Base-by-base conservation (phyloP, 2,888 invertebrate species). In the Diadromus collaris region DNA sequence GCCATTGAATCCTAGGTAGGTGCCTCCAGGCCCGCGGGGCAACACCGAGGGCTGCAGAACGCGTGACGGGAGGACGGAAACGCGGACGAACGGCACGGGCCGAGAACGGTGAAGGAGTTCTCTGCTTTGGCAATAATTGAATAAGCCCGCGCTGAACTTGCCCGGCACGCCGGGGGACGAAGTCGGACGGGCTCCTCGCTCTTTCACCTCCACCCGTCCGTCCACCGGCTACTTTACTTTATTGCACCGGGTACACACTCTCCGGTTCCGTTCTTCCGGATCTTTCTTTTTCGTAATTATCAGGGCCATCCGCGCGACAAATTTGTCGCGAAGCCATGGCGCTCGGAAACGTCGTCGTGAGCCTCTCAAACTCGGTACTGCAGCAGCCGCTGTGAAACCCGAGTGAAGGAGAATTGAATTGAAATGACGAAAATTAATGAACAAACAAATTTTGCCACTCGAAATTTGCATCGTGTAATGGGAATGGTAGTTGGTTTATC, bases 1-100 rank as follows among this genome's bases (percentile, higher is more conserved):
- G 56, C 70, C 78, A 82, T 80, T 82, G 77, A 80, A 82, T 80
- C 80, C 79, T 72, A 56, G 67, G 27, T 46, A 65, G 56, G 63
- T 61, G 71, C 74, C 68, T 76, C 64, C 64, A 67, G 78, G 63
- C 67, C 5, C 54, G 27, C 56, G 51, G 54, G 63, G 76, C 72
- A 46, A 74, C 67, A 24, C 60, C 41, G 68, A 80, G 72, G 73
- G 77, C 67, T 69, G 72, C 68, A 71, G 76, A 10, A 24, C 61
- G 63, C 41, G 27, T 64, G 72, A 67, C 58, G 44, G 63, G 41
- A 41, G 56, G 58, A 38, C 54, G 27, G 24, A 27, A 27, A 54
- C 24, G 27, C 13, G 27, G 27, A 27, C 13, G 27, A 54, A 27
- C 46, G 51, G 67, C n/a, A 60, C 38, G 16, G 44, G n/a, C n/a